phyloP scores from a whole-genome alignment of 1,140 invertebrate species.

The Camponotus floridanus region DNA sequence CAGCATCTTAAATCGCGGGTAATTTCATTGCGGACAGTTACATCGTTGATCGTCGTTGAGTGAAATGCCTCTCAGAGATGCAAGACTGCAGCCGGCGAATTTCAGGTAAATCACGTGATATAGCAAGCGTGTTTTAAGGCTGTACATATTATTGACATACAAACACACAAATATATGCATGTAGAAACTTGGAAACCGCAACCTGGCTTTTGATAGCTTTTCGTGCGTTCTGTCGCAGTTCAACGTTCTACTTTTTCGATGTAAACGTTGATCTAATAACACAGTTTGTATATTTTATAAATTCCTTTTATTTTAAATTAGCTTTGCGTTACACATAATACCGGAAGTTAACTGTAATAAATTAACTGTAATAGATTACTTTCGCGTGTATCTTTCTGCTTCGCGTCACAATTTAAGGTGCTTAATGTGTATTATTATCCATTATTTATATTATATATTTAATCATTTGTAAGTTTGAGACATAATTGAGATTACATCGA shows the following conservation, averaged over 20 bases:
- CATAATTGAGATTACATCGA: neutral
- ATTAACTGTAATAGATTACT: neutral
- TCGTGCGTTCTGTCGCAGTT: neutral
- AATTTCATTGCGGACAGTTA: neutral
- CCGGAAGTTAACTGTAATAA: neutral
- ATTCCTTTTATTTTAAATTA: neutral
- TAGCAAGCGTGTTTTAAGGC: neutral
- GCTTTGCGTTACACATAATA: neutral
- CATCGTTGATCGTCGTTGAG: neutral
- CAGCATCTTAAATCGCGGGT: neutral
- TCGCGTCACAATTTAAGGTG: neutral
- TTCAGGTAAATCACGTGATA: slow-evolving; percentile 18
- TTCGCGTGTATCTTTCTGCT: neutral
- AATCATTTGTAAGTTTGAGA: neutral
- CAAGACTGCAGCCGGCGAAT: neutral
- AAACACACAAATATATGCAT: slow-evolving; percentile 16
- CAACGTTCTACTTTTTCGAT: neutral
- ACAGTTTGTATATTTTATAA: neutral
- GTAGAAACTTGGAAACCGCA: neutral
- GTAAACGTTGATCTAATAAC: neutral
- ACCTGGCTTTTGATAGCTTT: slow-evolving; percentile 21
- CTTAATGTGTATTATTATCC: neutral
- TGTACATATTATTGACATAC: slow-evolving; percentile 37
- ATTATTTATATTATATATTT: neutral
- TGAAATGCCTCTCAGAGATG: neutral